Conservation (phyloP, 2,113 vertebrate species). For the Pseudopipra pipra region DNA sequence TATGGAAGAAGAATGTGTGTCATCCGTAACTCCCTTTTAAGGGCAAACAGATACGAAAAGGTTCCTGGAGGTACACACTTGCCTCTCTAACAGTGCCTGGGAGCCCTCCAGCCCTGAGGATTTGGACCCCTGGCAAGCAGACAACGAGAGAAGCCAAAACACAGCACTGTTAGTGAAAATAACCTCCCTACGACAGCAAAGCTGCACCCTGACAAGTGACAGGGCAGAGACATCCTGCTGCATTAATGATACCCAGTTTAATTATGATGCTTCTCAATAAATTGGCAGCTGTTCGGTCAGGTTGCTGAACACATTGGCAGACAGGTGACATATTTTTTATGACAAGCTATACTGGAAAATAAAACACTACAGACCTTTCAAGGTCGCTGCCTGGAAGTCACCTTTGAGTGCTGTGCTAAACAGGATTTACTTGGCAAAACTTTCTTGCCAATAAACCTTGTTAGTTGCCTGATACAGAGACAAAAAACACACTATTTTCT, state of each 20-base stretch:
- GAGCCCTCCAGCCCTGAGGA: neutral
- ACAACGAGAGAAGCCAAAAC: neutral
- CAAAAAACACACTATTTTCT: neutral
- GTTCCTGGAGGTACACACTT: neutral
- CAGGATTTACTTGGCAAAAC: neutral
- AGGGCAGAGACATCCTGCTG: neutral
- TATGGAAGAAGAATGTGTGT: conserved; percentile 53
- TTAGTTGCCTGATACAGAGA: neutral
- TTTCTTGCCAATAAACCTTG: conserved; percentile 26
- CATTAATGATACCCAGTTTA: neutral
- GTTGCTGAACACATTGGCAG: neutral
- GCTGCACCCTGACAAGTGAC: neutral
- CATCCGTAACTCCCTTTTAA: conserved; percentile 43
- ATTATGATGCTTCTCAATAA: neutral
- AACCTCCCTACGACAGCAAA: neutral
- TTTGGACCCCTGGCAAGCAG: neutral
- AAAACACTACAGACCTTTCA: neutral
- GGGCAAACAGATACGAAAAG: conserved; percentile 36
- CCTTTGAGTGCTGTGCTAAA: neutral
- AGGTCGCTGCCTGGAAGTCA: neutral
- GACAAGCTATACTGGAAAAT: neutral
- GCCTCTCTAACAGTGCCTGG: neutral
- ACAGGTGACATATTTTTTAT: conserved; percentile 6
- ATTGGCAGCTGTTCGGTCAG: conserved; percentile 14
- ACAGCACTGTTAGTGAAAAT: neutral